Evolutionary conservation across 2,797 vertebrate genomes (phyloP).

Genomic region (Danio kyathit): DNA sequence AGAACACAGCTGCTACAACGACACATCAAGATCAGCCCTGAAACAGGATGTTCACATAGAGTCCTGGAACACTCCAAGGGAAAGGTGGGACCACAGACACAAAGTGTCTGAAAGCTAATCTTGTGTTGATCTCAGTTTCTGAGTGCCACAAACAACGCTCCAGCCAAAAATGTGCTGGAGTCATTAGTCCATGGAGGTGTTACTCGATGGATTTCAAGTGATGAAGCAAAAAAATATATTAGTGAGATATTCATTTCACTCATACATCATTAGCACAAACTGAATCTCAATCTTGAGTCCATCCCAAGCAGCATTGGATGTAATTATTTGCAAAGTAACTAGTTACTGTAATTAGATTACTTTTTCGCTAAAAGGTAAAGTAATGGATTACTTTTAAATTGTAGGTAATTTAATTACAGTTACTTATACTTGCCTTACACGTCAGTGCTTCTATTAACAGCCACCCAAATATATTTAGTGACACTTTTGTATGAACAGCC

Average conservation of each 20-base stretch:
- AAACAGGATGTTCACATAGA: slow-evolving; percentile 44
- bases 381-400: too few species aligned
- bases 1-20: slow-evolving; percentile 43
- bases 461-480: too few species aligned
- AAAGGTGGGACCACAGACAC: slow-evolving; percentile 15
- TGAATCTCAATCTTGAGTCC: neutral
- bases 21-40: slow-evolving; percentile 6
- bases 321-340: too few species aligned
- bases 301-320: too few species aligned
- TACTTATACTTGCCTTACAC: too few species aligned
- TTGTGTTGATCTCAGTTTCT: neutral
- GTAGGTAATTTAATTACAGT: too few species aligned
- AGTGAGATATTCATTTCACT: neutral
- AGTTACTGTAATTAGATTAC: too few species aligned
- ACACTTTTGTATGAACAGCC: too few species aligned
- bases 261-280: neutral
- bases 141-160: neutral
- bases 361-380: too few species aligned
- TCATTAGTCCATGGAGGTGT: neutral
- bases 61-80: slow-evolving; percentile 19
- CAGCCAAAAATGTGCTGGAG: slow-evolving; percentile 14
- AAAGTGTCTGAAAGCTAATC: slow-evolving; percentile 25
- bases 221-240: neutral
- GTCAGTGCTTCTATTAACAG: too few species aligned
- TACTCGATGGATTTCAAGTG: neutral